Base-by-base conservation (phyloP, 2,113 vertebrate genomes). In the Ovis canadensis region DNA sequence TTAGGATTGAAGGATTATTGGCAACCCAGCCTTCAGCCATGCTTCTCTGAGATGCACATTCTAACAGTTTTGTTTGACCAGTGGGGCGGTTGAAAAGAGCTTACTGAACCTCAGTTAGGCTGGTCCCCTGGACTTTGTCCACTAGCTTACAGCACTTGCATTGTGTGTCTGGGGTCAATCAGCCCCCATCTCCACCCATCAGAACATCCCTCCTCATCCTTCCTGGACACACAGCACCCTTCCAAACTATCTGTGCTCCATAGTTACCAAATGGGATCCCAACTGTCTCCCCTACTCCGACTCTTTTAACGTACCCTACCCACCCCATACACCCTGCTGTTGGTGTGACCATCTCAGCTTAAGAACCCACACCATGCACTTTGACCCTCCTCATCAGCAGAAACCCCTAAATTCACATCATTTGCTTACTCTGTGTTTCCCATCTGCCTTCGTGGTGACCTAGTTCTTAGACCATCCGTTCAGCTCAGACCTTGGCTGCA, bases 21-120 rank as follows among this genome's bases (percentile, higher is more conserved):
- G 13, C 62, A 29, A 17, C 45, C 9, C 59, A 5, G 7, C 23
- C 14, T 21, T 2, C n/a, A 29, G 17, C 2, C 3, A 0, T 4
- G 2, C 33, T 25, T 82, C 77, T 52, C 57, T n/a, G 25, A 59
- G 54, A 52, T 8, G 33, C 50, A 19, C 36, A 48, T 40, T 36
- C 29, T 33, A 27, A 31, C n/a, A 54, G 6, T 40, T 71, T 48
- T 31, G 11, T 84, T 59, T 84, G 31, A 4, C 31, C 55, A 59
- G 4, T 3, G 6, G 17, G 8, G 4, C 9, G 0, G 54, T 6
- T 15, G 52, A 88, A 40, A 86, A 55, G 62, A 50, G 5, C 2
- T 80, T 23, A 6, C 62, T 55, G 45, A 43, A 13, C 10, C 19
- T 59, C 57, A 3, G 27, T n/a, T 11, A 48, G 40, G 9, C 45